A percentile compares a stretch with the other conserved stretches of the same genome.
Conservation (phyloP, 2,113 vertebrate genomes). For the Regulus satrapa region DNA sequence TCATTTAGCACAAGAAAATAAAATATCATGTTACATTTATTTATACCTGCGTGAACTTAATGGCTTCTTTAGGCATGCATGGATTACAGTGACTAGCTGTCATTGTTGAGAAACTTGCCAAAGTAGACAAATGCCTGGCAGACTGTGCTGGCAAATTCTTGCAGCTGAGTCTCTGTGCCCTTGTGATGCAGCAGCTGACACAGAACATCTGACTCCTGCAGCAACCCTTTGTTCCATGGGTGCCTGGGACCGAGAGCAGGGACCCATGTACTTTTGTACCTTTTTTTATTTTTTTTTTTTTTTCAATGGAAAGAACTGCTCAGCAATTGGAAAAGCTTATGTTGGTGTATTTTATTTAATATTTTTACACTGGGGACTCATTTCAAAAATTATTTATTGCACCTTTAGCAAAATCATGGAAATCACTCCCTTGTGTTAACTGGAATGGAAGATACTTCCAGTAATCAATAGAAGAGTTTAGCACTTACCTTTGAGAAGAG, state of each 20-base stretch:
- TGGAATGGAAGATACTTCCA: not conserved
- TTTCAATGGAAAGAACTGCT: not conserved
- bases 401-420: not conserved
- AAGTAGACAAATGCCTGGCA: slow-evolving; percentile 82
- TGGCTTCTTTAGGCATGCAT: not conserved
- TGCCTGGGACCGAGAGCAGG: not conserved
- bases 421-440: not conserved
- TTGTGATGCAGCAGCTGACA: slow-evolving; percentile 84
- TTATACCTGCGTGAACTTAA: not conserved
- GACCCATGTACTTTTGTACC: not conserved
- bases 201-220: slow-evolving; percentile 42
- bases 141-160: slow-evolving; percentile 88
- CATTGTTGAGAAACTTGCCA: not conserved
- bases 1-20: not conserved
- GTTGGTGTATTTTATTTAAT: not conserved
- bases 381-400: not conserved
- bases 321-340: not conserved
- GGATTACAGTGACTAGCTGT: not conserved
- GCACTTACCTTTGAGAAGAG: not conserved
- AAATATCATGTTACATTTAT: not conserved
- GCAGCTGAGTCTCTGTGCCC: slow-evolving; percentile 83
- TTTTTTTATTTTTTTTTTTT: not conserved
- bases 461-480: not conserved
- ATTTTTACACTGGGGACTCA: not conserved
- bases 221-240: not conserved